Base-by-base conservation (phyloP, 2,113 vertebrate species). In the Meles meles region DNA sequence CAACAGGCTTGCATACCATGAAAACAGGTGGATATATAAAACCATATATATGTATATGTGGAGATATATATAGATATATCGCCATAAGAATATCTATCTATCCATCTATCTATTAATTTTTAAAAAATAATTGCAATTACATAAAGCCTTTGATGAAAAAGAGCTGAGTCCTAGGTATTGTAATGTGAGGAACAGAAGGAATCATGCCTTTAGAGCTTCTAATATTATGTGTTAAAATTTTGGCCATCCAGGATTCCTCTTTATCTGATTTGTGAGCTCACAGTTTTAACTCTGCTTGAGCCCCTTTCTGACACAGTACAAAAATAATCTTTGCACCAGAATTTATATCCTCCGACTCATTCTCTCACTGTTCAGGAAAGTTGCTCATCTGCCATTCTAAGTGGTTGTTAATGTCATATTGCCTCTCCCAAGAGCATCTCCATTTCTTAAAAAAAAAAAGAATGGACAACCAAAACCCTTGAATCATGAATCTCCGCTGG, bases 251-350 rank as follows among this genome's bases (percentile, higher is more conserved):
- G 44, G 21, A 55, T 87, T 90, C n/a, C 8, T 89, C 39, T 82
- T 83, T 27, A 57, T 84, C 34, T 74, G 47, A 59, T 94, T 77
- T 86, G 49, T 1, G n/a, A 17, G 5, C 2, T 84, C 37, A 42
- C 49, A 5, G 37, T 77, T 90, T 88, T 77, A 27, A 47, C 14
- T 77, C 65, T 57, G 55, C 7, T 23, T 23, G 7, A 96, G 37
- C 6, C 25, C 34, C 49, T 91, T 95, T 85, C 44, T 76, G 93
- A 93, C 34, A 74, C 2, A 94, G n/a, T 12, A 23, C 5, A 81
- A 85, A 85, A 96, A 85, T 79, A 79, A 93, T 81, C 17, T 96
- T 94, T 92, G 31, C n/a, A 59, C 12, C 55, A 25, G 27, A 34
- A 80, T 80, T 67, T 76, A 59, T 47, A 57, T 39, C 25, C 76